phyloP scores from a whole-genome alignment of 2,797 vertebrate genomes.

The Gephyroberyx darwinii region DNA sequence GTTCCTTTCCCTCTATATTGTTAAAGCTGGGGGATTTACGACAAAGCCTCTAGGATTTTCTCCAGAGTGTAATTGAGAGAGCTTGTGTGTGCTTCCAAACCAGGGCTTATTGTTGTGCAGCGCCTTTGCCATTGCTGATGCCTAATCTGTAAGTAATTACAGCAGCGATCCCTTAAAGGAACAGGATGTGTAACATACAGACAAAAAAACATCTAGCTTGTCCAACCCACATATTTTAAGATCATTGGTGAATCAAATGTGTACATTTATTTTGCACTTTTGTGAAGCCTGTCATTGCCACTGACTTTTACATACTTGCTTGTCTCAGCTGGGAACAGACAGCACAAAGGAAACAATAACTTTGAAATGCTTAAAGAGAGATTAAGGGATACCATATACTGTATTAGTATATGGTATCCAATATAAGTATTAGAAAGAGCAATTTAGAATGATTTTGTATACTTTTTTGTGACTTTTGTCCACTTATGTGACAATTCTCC shows the following conservation, averaged over 20 bases:
- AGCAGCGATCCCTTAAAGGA: slow-evolving; percentile 40
- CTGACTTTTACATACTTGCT: background rate
- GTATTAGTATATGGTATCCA: no score
- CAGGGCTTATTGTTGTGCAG: slow-evolving; percentile 31
- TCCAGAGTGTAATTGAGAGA: slow-evolving; percentile 65
- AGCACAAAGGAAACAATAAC: background rate
- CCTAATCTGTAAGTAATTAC: slow-evolving; percentile 63
- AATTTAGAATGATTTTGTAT: no score
- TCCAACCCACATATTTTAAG: background rate
- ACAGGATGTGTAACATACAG: slow-evolving; percentile 28
- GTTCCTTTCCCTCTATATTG: slow-evolving; percentile 40
- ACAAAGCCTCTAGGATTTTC: slow-evolving; percentile 60
- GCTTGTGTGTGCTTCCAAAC: slow-evolving; percentile 56
- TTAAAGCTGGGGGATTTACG: slow-evolving; percentile 64
- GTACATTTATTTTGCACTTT: no score
- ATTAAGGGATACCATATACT: background rate
- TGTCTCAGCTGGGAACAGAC: slow-evolving; percentile 6
- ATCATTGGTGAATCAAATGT: background rate
- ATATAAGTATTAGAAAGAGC: no score
- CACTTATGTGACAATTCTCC: no score
- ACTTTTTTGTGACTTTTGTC: no score
- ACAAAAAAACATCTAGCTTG: slow-evolving; percentile 10
- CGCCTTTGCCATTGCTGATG: slow-evolving; percentile 32
- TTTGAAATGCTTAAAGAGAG: background rate
- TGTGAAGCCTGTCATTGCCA: no score